phyloP scores from a whole-genome alignment of 2,797 vertebrate genomes.

The Xenentodon cancila region DNA sequence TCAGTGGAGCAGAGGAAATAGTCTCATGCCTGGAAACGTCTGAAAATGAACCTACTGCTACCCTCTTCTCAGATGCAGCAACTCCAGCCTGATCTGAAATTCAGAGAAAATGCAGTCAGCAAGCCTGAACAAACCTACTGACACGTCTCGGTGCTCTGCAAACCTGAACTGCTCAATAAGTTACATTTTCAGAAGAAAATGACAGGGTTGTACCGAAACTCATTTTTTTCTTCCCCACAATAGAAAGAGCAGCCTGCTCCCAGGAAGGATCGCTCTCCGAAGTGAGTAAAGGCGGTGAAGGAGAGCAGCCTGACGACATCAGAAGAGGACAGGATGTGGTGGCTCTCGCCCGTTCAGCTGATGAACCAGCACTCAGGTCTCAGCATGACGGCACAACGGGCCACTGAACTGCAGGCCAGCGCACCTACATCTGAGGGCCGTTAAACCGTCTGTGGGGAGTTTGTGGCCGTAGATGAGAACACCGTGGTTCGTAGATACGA shows the following conservation, averaged over 20 bases:
- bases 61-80: not conserved
- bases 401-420: conserved; percentile 43
- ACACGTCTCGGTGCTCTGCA: no score
- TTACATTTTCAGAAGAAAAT: no score
- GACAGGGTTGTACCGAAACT: no score
- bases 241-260: no score
- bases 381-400: conserved; percentile 25
- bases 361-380: not conserved
- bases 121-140: no score
- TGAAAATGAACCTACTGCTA: no score
- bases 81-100: not conserved
- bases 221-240: no score
- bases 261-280: no score
- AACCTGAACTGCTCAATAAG: no score
- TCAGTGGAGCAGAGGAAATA: not conserved
- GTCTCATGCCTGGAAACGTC: not conserved
- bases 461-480: conserved; percentile 23
- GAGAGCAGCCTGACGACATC: conserved; percentile 26
- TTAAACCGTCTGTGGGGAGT: conserved; percentile 59
- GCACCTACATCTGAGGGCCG: conserved; percentile 34
- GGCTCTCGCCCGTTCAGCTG: conserved; percentile 34
- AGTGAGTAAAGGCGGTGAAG: not conserved
- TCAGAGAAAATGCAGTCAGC: no score
- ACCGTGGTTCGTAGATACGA: conserved; percentile 12
- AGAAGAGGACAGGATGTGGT: conserved; percentile 34